Evolutionary conservation across 2,888 invertebrate species (phyloP), one percentile per base, ranked within the genome.

Genomic region (Brenthis hecate): DNA sequence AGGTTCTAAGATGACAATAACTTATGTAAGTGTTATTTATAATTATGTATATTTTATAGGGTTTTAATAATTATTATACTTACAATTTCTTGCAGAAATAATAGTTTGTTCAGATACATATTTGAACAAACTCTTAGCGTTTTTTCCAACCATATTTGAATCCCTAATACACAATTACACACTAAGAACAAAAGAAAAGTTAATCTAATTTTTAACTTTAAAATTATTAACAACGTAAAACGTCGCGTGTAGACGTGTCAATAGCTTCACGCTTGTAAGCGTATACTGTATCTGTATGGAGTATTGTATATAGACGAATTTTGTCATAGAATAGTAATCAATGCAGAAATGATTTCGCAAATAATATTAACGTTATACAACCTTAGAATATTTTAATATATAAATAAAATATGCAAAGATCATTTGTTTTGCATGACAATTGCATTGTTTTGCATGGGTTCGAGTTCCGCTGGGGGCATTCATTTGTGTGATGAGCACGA

Each of bases 61-160:
- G 47, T 51, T 28, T 43, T n/a, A 28, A 48, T 47, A n/a, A 32
- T 19, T 50, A 56, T 55, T 32, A n/a, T 77, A 89, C 90, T 90
- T 80, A 90, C 90, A 90, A 76, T 85, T 86, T 80, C 89, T 86
- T 57, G 80, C 71, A 50, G 78, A 78, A 68, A 76, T 69, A 43
- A 78, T 72, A 51, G 80, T 79, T 61, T 85, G 77, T 71, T 89
- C 87, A 68, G 87, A 82, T 62, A 89, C 79, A 77, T 82, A 85
- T 79, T 88, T 88, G 3, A 91, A 76, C 74, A 92, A 78, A 70
- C 84, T 85, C 69, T 80, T 88, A 43, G 85, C 80, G 73, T 82
- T 86, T 74, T 82, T 87, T 70, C 81, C 81, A 70, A 85, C 82
- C 91, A 92, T 91, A 1, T 43, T 43, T 43, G 11, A 43, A 43